Conservation (phyloP, 2,888 invertebrate species). For the Biston betularia region DNA sequence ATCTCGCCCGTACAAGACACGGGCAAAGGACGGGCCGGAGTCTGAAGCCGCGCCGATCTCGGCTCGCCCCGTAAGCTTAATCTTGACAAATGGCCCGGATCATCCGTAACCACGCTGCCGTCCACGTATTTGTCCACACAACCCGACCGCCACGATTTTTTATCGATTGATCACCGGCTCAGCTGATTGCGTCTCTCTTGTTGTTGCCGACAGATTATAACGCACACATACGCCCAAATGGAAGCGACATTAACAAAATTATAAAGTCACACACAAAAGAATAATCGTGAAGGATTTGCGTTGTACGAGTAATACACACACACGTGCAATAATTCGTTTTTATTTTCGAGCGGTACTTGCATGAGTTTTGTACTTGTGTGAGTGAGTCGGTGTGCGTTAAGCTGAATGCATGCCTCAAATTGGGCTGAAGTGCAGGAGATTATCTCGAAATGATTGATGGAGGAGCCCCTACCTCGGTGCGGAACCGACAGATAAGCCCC, state of each 20-base stretch:
- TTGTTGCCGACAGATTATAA: conserved; percentile 80
- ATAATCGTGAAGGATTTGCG: conserved; percentile 74
- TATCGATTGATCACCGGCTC: conserved; percentile 84
- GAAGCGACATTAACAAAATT: conserved; percentile 56
- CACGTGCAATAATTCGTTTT: conserved; percentile 43
- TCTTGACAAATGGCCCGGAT: conserved; percentile 84
- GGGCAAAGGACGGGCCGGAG: conserved; percentile 18
- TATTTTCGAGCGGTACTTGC: conserved; percentile 23
- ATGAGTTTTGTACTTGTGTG: conserved; percentile 14
- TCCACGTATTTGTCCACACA: conserved; percentile 74
- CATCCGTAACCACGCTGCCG: conserved; percentile 69
- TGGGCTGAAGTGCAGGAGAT: conserved; percentile 87
- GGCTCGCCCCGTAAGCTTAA: conserved; percentile 69
- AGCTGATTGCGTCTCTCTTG: conserved; percentile 82
- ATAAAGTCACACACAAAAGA: conserved; percentile 69
- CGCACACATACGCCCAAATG: conserved; percentile 44
- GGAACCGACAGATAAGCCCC: conserved; percentile 37
- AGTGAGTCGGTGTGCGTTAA: conserved; percentile 71
- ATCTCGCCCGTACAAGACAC: conserved; percentile 34
- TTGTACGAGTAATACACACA: conserved; percentile 67
- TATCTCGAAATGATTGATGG: conserved; percentile 89
- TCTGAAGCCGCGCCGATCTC: conserved; percentile 47
- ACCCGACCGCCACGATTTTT: conserved; percentile 76
- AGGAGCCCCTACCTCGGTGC: conserved; percentile 50
- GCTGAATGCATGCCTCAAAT: conserved; percentile 80